Base-by-base conservation (phyloP, 2,888 invertebrate species). In the Venusia cambrica region DNA sequence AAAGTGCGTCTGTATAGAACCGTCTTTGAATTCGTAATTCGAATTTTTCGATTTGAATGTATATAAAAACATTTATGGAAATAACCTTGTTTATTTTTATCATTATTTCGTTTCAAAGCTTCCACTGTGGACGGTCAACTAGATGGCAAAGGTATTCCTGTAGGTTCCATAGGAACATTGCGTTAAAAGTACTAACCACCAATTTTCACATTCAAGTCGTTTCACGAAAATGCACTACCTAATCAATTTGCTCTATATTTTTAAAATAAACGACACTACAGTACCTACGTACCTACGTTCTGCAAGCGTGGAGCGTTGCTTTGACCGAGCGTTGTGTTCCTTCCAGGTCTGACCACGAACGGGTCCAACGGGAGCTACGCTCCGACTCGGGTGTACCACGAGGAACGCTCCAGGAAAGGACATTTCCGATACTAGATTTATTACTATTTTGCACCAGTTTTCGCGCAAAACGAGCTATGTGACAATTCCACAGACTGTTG, bases 391-490 rank as follows among this genome's bases (percentile, higher is more conserved):
- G 93, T 94, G 5, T 94, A 94, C 63, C 94, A 94, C 74, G 94
- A 94, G 62, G 93, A 93, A 59, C 89, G 93, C 59, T 93, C 93
- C 44, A 90, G 91, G 64, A 94, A 94, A 75, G 94, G 93, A 41
- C 93, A 94, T 67, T 94, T 94, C 85, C 91, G 94, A 71, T 94
- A 94, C 75, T 94, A 89, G n/a, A n/a, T n/a, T n/a, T n/a, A 89
- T 43, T 39, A 20, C 14, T 7, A 5, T 17, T 19, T 18, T 20
- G 9, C 5, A 17, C 15, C 5, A 15, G 19, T 3, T 15, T 1
- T 13, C 5, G 18, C 28, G 21, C 28, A 28, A 18, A 24, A 10
- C 22, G 17, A 34, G 16, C 22, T 29, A 6, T 20, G 9, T 26
- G 33, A 20, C 29, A 36, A 29, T 36, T 28, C 6, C 17, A 9